phyloP scores from a whole-genome alignment of 2,113 vertebrate species.

The Bufo gargarizans region DNA sequence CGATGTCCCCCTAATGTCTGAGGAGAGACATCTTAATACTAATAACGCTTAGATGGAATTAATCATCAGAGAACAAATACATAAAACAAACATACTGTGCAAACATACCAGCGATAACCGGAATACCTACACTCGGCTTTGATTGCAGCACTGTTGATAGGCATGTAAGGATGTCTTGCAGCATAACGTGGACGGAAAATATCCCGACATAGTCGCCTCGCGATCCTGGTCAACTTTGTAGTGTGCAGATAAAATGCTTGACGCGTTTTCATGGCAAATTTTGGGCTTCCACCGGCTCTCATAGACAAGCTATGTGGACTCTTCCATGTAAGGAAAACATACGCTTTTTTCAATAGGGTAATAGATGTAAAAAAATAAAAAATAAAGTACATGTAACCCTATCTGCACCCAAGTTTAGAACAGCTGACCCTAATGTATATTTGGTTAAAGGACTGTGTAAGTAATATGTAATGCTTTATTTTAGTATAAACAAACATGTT shows the following conservation, averaged over 20 bases:
- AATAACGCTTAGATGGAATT: too few species aligned
- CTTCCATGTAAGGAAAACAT: constrained; percentile 65
- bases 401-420: too few species aligned
- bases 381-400: too few species aligned
- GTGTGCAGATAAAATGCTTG: constrained; percentile 97
- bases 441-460: too few species aligned
- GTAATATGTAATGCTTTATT: too few species aligned
- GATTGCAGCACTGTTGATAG: constrained; percentile 93
- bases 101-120: background rate
- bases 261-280: constrained; percentile 94
- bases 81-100: background rate
- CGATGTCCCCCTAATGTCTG: too few species aligned
- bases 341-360: too few species aligned
- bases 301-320: constrained; percentile 88
- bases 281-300: constrained; percentile 90
- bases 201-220: constrained; percentile 90
- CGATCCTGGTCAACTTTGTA: constrained; percentile 83
- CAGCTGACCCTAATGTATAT: too few species aligned
- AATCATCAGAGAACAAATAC: background rate
- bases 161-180: constrained; percentile 89
- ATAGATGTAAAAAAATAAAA: too few species aligned
- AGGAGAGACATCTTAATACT: too few species aligned
- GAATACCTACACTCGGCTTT: constrained; percentile 90
- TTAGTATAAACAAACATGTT: too few species aligned
- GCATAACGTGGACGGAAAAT: constrained; percentile 85